Base-by-base conservation (phyloP, 2,797 vertebrate species). In the Setipinna tenuifilis region DNA sequence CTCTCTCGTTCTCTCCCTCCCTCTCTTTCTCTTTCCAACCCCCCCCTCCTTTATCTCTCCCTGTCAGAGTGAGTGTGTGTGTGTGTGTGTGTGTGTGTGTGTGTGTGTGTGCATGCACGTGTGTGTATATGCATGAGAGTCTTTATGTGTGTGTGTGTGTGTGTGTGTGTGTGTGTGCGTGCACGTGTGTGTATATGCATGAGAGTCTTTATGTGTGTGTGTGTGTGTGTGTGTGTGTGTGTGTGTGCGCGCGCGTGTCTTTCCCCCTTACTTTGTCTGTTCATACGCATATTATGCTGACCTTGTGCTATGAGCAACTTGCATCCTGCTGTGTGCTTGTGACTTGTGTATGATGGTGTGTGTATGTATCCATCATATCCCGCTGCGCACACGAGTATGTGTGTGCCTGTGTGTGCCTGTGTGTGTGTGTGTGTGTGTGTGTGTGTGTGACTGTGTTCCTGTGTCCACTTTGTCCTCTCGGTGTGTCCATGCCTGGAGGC, bases 381-480 rank as follows among this genome's bases (percentile, higher is more conserved):
- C 28, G 65, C 65, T 71, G 23, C 25, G 23, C 23, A 4, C 46
- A 4, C 46, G 10, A 3, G 68, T 75, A 28, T 41, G 3, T 19
- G 11, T 75, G 68, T 75, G 31, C 5, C 2, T 41, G 68, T 41
- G 68, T 75, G 54, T 78, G 75, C 50, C 46, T 54, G 31, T 75
- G 35, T 83, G 46, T 54, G 62, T 78, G 23, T 59, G 54, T 84
- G 61, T 82, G 48, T 82, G 78, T 48, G 48, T 78, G 31, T 61
- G 35, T 58, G 80, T 54, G 21, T 59, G 11, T 58, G 50, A 0
- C 23, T 81, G 31, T n/a, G 82, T 86, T 57, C 44, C 82, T 3
- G 82, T 41, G 65, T 75, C 35, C 62, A 82, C 78, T 28, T n/a
- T n/a, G 57, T n/a, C 16, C 71, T 14, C 35, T 48, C 6, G n/a